These are phyloP conservation scores for Heliconius aoede DNA, from an alignment of 2,888 invertebrate genomes.

Conservation along the genomic window DNA sequence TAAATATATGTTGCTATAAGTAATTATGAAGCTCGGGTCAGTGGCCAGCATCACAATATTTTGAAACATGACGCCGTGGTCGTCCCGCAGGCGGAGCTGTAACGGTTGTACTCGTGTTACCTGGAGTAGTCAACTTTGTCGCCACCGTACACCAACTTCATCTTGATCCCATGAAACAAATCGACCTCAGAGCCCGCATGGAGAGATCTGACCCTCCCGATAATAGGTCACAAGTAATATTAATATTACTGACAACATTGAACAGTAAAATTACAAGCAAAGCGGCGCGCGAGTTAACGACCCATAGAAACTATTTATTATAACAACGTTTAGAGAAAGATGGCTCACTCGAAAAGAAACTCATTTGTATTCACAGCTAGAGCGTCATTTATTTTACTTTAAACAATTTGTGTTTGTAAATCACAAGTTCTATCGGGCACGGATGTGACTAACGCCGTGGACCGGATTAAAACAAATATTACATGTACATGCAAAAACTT, in stretches of 20 bases:
- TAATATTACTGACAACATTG: conserved; percentile 80
- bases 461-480: conserved; percentile 63
- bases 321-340: conserved; percentile 68
- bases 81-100: conserved; percentile 49
- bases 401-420: conserved; percentile 77
- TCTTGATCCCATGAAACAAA: conserved; percentile 73
- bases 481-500: conserved; percentile 55
- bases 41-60: conserved; percentile 60
- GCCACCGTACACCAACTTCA: conserved; percentile 61
- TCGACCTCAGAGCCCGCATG: conserved; percentile 59
- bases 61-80: conserved; percentile 66
- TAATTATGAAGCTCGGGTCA: conserved; percentile 25
- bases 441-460: conserved; percentile 66
- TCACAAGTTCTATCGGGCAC: conserved; percentile 66
- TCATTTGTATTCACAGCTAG: conserved; percentile 75
- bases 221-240: conserved; percentile 77
- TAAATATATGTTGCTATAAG: neutral
- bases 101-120: conserved; percentile 63
- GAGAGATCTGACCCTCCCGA: conserved; percentile 75
- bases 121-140: conserved; percentile 51
- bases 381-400: conserved; percentile 74
- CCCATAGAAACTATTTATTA: conserved; percentile 77
- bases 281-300: conserved; percentile 74
- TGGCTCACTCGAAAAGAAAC: conserved; percentile 77
- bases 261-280: conserved; percentile 75